These are phyloP conservation scores for Sebastes vulpes DNA, from an alignment of 2,797 vertebrate genomes.

Conservation along the genomic window DNA sequence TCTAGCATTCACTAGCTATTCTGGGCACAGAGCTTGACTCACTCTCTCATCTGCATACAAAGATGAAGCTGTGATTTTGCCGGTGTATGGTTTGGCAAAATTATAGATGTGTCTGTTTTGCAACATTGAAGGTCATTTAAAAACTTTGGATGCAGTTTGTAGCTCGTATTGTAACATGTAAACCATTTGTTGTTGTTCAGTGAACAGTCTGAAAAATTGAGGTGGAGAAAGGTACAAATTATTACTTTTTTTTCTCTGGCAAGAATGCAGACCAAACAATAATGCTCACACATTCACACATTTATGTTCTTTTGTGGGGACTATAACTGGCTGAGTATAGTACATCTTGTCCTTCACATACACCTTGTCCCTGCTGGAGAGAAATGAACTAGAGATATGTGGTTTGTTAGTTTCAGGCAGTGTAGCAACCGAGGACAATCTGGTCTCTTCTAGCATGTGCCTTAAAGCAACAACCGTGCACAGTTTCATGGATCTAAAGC, in stretches of 20 bases:
- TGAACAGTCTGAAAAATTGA: background rate
- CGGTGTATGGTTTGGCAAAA: slow-evolving; percentile 35
- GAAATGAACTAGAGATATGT: slow-evolving; percentile 51
- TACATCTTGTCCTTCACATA: slow-evolving; percentile 26
- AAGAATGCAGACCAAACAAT: background rate
- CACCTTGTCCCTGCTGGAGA: slow-evolving; percentile 53
- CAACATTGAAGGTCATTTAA: slow-evolving; percentile 28
- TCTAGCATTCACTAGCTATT: slow-evolving; percentile 52
- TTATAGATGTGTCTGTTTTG: background rate
- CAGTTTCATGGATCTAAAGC: slow-evolving; percentile 1
- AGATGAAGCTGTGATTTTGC: slow-evolving; percentile 45
- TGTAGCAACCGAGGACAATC: slow-evolving; percentile 33
- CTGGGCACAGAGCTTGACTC: slow-evolving; percentile 32
- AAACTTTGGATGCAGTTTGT: slow-evolving; percentile 1
- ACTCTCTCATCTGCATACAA: slow-evolving; percentile 51
- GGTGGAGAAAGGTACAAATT: background rate
- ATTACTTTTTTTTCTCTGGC: background rate
- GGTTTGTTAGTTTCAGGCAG: slow-evolving; percentile 44
- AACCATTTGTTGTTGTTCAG: background rate
- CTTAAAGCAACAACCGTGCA: slow-evolving; percentile 36
- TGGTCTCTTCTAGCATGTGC: slow-evolving; percentile 24
- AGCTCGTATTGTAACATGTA: background rate
- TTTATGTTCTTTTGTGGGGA: background rate
- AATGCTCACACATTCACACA: background rate
- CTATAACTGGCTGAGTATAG: background rate